Percentiles rank a stretch among this genome's conserved stretches.
Conservation (phyloP, 2,888 invertebrate genomes). For the Drosophila diplacantha region DNA sequence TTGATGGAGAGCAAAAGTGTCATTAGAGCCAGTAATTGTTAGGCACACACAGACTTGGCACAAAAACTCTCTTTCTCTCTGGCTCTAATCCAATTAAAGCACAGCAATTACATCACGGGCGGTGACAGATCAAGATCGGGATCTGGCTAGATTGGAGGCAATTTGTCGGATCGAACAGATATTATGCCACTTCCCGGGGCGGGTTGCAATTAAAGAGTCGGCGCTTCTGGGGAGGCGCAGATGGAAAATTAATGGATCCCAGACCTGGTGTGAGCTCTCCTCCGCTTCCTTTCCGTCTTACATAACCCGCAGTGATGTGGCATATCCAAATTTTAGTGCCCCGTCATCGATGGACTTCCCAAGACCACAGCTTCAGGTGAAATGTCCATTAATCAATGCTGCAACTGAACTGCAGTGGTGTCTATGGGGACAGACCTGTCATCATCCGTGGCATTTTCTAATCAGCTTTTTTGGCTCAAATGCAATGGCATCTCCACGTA, state of each 20-base stretch:
- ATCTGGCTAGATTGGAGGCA: slow-evolving; percentile 19
- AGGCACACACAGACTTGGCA: slow-evolving; percentile 3
- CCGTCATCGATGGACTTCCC: slow-evolving; percentile 29
- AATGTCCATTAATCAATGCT: slow-evolving; percentile 55
- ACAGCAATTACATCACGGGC: slow-evolving; percentile 27
- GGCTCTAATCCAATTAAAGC: slow-evolving; percentile 29
- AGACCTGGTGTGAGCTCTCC: background rate
- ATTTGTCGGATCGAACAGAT: slow-evolving; percentile 12
- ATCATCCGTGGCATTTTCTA: slow-evolving; percentile 50
- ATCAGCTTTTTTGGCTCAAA: slow-evolving; percentile 38
- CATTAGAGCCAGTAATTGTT: slow-evolving; percentile 52
- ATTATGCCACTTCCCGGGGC: slow-evolving; percentile 18
- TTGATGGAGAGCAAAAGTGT: slow-evolving; percentile 68
- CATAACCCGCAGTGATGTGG: slow-evolving; percentile 22
- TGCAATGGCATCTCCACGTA: slow-evolving; percentile 49
- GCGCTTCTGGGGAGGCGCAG: slow-evolving; percentile 1
- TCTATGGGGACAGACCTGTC: slow-evolving; percentile 21
- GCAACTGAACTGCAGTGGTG: slow-evolving; percentile 18
- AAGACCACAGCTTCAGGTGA: slow-evolving; percentile 22
- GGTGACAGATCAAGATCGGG: slow-evolving; percentile 31
- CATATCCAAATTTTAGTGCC: slow-evolving; percentile 19
- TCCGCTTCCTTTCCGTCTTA: slow-evolving; percentile 27
- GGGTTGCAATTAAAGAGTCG: background rate
- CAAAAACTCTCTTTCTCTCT: slow-evolving; percentile 5
- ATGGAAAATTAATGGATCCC: background rate